Base-by-base conservation (phyloP, 2,797 vertebrate species). In the Tragelaphus oryx region DNA sequence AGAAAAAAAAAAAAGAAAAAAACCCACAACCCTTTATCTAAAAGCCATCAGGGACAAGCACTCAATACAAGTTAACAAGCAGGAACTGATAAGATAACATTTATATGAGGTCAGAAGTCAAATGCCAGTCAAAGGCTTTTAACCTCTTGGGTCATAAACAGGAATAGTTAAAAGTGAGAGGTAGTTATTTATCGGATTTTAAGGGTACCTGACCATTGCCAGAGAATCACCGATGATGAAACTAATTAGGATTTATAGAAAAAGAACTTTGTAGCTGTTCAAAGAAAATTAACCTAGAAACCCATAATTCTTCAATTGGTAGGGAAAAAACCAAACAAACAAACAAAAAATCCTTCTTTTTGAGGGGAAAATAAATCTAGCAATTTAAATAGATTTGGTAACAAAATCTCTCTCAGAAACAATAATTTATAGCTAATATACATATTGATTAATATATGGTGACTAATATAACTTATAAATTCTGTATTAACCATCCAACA, bases 31-130 rank as follows among this genome's bases (percentile, higher is more conserved):
- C 93, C 96, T 98, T 98, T 98, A 98, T 99, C 98, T 98, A 98
- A 98, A 98, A 98, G 98, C 98, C 99, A 99, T 98, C 98, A 97
- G 99, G 98, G 99, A 99, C 95, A 97, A 97, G 98, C 98, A 98
- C 99, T 99, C 99, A 99, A 99, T 99, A 99, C 98, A 98, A 98
- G 98, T 99, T 99, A 99, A 99, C 99, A 99, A 98, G 98, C 98
- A 97, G 98, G 98, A 99, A 98, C 98, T 99, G 98, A 99, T 99
- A 99, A 99, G 99, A 99, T 98, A 99, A 99, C 99, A 99, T 99
- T 98, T 99, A 99, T 98, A 98, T 98, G 98, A 99, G 99, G 99
- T 99, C 99, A 99, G 98, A 98, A 98, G 99, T 99, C 99, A 99
- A 99, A 99, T 98, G 98, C 98, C 98, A 99, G 99, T 99, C 99